phyloP scores from a whole-genome alignment of 2,888 invertebrate species.

The Microplitis deprimator region DNA sequence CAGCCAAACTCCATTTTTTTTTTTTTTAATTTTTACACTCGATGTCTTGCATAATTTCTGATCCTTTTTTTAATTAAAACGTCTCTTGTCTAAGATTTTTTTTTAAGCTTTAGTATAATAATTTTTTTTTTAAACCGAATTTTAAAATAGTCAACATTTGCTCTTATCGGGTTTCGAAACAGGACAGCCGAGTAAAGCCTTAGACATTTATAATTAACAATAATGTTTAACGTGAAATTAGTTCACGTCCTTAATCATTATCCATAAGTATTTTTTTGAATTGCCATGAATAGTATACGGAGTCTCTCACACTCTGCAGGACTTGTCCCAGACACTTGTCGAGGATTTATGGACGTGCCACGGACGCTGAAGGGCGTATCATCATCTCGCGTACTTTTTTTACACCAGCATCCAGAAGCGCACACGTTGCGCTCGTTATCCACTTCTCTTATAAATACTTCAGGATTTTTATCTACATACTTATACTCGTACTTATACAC shows the following conservation, averaged over 20 bases:
- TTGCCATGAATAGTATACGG: neutral
- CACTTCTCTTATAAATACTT: constrained; percentile 6
- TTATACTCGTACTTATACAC: neutral
- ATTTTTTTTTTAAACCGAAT: no score
- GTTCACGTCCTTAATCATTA: constrained; percentile 11
- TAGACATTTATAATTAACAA: neutral
- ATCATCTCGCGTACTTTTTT: constrained; percentile 29
- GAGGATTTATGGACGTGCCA: constrained; percentile 31
- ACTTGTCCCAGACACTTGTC: constrained; percentile 37
- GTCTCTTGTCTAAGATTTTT: no score
- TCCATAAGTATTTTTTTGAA: neutral
- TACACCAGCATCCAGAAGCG: no score
- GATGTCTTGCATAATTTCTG: no score
- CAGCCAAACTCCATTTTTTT: no score
- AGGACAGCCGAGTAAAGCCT: no score
- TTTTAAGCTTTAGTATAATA: no score
- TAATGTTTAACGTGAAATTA: constrained; percentile 20
- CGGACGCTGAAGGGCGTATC: constrained; percentile 32
- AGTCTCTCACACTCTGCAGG: constrained; percentile 22
- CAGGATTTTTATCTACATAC: constrained; percentile 13
- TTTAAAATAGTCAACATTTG: no score
- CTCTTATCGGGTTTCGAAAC: no score
- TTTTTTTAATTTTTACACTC: no score
- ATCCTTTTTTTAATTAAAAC: no score
- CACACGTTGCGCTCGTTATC: constrained; percentile 29